These are phyloP conservation scores for Gallinago nigripennis DNA, from an alignment of 2,797 vertebrate species.

Conservation along the genomic window DNA sequence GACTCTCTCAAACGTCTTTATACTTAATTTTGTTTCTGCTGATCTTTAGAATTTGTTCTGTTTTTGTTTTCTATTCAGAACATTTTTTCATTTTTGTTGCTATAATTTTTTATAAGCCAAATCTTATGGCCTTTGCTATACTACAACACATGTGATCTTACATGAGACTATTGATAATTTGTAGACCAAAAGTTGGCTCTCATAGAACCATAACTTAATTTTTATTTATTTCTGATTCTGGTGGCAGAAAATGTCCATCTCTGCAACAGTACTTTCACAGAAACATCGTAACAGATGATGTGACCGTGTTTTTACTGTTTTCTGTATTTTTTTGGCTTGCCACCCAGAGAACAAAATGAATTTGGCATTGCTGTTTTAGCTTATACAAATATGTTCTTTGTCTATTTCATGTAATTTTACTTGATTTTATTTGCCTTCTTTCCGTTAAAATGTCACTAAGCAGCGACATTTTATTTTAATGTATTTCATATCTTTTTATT, in stretches of 20 bases:
- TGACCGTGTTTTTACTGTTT: constrained; percentile 46
- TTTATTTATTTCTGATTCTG: not conserved
- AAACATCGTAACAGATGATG: constrained; percentile 28
- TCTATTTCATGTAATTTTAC: constrained; percentile 40
- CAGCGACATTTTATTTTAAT: not conserved
- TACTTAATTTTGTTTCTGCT: not conserved
- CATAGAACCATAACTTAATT: not conserved
- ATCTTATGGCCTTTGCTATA: not conserved
- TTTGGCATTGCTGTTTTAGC: constrained; percentile 64
- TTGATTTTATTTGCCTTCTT: constrained; percentile 39
- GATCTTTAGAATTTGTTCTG: not conserved
- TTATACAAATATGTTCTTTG: constrained; percentile 42
- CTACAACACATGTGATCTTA: not conserved
- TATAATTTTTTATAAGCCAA: not conserved
- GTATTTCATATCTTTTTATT: not conserved
- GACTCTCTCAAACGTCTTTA: not conserved
- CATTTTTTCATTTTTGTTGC: not conserved
- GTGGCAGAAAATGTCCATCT: not conserved
- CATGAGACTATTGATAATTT: not conserved
- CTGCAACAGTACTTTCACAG: constrained; percentile 35
- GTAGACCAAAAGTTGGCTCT: not conserved
- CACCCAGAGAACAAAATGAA: constrained; percentile 56
- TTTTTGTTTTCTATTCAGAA: not conserved
- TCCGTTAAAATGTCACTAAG: not conserved
- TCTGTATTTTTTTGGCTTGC: constrained; percentile 46